These are phyloP conservation scores for Grallaria varia DNA, from an alignment of 2,113 vertebrate genomes.

Conservation along the genomic window DNA sequence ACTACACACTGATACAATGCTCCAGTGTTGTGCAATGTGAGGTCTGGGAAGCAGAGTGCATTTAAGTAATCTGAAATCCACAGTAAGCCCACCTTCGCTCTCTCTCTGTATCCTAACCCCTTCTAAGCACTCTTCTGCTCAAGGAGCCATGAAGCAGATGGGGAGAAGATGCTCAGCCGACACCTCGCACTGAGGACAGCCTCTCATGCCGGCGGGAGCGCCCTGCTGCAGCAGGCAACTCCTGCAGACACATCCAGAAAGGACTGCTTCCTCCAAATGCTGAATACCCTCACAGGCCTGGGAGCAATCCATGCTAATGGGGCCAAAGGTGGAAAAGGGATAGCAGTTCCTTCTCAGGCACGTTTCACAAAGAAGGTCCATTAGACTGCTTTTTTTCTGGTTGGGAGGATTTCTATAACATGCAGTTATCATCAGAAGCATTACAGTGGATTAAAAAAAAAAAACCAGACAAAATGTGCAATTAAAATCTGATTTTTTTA, in stretches of 20 bases:
- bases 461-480: constrained; percentile 21
- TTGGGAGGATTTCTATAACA: neutral
- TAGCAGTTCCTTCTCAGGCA: neutral
- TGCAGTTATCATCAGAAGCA: neutral
- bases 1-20: neutral
- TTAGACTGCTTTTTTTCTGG: neutral
- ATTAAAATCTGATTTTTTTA: neutral
- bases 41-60: neutral
- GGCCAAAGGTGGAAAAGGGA: constrained; percentile 5
- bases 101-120: neutral
- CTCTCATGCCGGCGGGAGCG: accelerated
- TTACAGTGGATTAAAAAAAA: neutral
- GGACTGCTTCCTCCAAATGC: neutral
- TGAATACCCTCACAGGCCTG: neutral
- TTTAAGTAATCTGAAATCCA: neutral
- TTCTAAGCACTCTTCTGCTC: neutral
- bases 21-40: neutral
- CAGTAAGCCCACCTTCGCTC: neutral
- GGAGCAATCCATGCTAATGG: neutral
- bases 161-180: neutral
- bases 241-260: neutral
- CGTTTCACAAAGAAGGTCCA: neutral
- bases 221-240: accelerated
- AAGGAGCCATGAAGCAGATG: neutral
- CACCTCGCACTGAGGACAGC: accelerated